phyloP scores from a whole-genome alignment of 2,113 vertebrate species.

The Pristiophorus japonicus region DNA sequence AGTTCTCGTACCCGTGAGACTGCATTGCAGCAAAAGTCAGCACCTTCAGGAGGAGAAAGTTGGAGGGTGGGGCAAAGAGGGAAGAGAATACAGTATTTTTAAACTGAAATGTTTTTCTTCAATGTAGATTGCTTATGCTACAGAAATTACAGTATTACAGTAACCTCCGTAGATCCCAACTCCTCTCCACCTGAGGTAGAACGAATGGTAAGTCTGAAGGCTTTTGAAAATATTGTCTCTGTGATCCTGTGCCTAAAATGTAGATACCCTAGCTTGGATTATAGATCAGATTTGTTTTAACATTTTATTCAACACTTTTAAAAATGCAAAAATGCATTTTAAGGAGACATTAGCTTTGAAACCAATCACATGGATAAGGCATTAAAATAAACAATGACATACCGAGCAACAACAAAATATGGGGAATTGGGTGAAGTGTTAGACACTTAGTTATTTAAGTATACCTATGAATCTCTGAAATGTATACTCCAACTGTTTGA shows the following conservation, averaged over 20 bases:
- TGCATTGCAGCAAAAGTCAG: not conserved
- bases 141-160: not conserved
- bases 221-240: not conserved
- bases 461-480: not conserved
- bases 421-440: not conserved
- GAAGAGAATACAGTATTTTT: not conserved
- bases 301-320: not conserved
- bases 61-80: not conserved
- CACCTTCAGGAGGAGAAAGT: not conserved
- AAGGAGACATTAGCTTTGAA: not conserved
- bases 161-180: not conserved
- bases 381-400: not conserved
- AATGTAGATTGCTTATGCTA: constrained; percentile 18
- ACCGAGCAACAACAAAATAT: not conserved
- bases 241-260: not conserved
- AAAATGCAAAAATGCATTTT: not conserved
- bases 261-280: not conserved
- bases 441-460: not conserved
- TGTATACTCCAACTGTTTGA: too few species aligned
- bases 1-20: not conserved
- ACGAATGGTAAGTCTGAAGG: not conserved
- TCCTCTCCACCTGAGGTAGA: not conserved
- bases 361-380: not conserved
- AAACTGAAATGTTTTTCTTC: not conserved
- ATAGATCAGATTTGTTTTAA: not conserved